Base-by-base conservation (phyloP, 2,113 vertebrate species). In the Coturnix japonica region DNA sequence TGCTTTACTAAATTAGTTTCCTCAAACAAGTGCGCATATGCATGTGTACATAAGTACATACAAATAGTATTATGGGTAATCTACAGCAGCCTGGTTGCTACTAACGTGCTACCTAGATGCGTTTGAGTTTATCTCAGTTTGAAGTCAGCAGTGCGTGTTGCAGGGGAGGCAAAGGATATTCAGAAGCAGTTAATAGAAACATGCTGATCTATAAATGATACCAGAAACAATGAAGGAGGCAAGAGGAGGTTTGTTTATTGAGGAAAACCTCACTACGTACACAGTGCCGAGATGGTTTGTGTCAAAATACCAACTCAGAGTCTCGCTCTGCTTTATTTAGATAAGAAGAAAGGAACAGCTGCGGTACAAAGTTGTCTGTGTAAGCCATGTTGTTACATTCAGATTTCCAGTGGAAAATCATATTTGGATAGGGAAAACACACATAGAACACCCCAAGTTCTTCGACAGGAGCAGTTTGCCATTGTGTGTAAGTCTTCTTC, bases 321-420 rank as follows among this genome's bases (percentile, higher is more conserved):
- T 75, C 78, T n/a, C n/a, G n/a, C n/a, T 91, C 41, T 87, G 81
- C 75, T 95, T 95, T 93, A 84, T 92, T 95, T 47, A 96, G 90
- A 97, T 94, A 39, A 81, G 43, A 92, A 92, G 35, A 33, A n/a
- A 57, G 57, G 79, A 74, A 75, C 53, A 93, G 82, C 82, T 69
- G 89, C 33, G 28, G 88, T 72, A 89, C 86, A 71, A 63, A 41
- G 53, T 56, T 37, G 30, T 77, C 30, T 76, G 3, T 39, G 51
- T 28, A 8, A 43, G 39, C 54, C 70, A 6, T 23, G 35, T 46
- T 46, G 33, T 85, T 91, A 11, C 13, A 49, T 47, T 80, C 37
- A 7, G 46, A 53, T 89, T 94, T 83, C 79, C 87, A 92, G 31
- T 9, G 60, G 80, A 90, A 83, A 91, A 95, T 96, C 91, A 61